Evolutionary conservation across 2,888 invertebrate genomes (phyloP).

Genomic region (Limnephilus marmoratus): DNA sequence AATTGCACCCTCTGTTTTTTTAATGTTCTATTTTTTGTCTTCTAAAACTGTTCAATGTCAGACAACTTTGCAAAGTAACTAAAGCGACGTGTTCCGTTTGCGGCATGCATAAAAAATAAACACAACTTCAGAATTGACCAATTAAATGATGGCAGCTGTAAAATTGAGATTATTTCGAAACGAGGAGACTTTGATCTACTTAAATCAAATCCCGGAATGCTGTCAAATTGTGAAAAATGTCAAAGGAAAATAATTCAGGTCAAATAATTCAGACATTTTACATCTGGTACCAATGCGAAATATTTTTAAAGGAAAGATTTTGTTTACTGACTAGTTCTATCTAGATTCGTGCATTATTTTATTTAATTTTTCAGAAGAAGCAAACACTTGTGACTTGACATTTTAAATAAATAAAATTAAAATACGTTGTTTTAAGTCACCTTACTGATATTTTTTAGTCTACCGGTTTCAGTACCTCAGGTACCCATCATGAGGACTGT

Average conservation of each 20-base stretch:
- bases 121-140: background rate
- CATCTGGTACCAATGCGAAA: background rate
- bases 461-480: too few relatives aligned
- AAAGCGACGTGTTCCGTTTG: background rate
- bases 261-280: background rate
- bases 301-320: background rate
- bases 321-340: background rate
- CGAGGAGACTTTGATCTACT: background rate
- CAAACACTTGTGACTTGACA: too few relatives aligned
- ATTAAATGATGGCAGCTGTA: background rate
- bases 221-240: background rate
- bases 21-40: background rate
- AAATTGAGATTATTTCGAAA: background rate
- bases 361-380: too few relatives aligned
- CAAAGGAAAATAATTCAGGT: background rate
- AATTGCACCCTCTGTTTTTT: background rate
- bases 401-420: too few relatives aligned
- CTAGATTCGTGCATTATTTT: background rate
- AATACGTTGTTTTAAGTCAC: too few relatives aligned
- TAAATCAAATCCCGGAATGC: background rate
- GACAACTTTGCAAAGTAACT: background rate
- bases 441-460: too few relatives aligned
- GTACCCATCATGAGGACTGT: too few relatives aligned
- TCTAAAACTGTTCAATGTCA: background rate
- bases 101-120: background rate